Evolutionary conservation across 2,113 vertebrate species (phyloP), one percentile per base, ranked within the genome.

Genomic region (Cyprinus carpio): DNA sequence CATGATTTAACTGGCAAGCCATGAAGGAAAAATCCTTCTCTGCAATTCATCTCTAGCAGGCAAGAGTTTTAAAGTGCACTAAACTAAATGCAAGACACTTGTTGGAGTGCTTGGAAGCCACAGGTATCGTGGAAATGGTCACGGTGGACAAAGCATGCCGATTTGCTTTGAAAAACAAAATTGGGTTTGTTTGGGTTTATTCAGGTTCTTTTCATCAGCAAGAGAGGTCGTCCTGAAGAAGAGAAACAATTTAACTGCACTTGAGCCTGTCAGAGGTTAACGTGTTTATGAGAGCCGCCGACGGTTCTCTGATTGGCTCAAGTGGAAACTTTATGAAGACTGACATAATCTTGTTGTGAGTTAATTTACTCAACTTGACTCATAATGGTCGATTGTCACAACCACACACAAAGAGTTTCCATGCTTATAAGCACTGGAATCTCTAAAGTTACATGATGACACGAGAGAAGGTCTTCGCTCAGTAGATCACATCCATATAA

Each of bases 321-420:
- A 87, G 80, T 79, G 43, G n/a, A 83, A 49, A 82, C 16, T 4
- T 60, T 56, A 76, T 83, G 74, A 87, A 71, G 29, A 78, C n/a
- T 74, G 84, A 74, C 80, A 69, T 78, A 74, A 82, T 82, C 49
- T 72, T 72, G 49, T 72, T 58, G 20, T 56, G 46, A 58, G 81
- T 54, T 37, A 56, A 82, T 82, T 27, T 46, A 54, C 16, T 69
- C 80, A 29, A 29, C 13, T 51, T 46, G 40, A 27, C 40, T 64
- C 79, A 23, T 13, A 27, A 71, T 56, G 12, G 64, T 54, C 20
- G 49, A 67, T 72, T 56, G 13, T 71, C 75, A 54, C 31, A 81
- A 46, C 10, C 43, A 75, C 43, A 60, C 31, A 23, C n/a, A 60
- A 76, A 81, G 31, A 29, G 64, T 83, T 78, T 40, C 4, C 15